Base-by-base conservation (phyloP, 2,797 vertebrate genomes). In the Orientallactaga sibirica region DNA sequence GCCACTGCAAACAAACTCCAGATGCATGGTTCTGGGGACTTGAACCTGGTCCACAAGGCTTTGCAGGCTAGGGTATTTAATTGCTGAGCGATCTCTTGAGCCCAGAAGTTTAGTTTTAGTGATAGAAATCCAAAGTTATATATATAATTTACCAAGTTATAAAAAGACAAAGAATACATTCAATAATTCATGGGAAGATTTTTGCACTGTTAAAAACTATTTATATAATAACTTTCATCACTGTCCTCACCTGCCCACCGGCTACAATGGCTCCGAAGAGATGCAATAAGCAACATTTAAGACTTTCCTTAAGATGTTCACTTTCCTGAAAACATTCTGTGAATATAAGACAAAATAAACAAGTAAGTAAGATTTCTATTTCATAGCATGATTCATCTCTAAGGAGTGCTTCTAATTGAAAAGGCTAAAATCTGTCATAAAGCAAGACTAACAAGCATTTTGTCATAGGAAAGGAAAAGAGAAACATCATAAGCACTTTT, bases 251-350 rank as follows among this genome's bases (percentile, higher is more conserved):
- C 99, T 99, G 99, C 93, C 99, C 99, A 87, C 99, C 99, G 33
- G 99, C 99, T 83, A 99, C 98, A 94, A 99, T 99, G 90, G 99
- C 99, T 97, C 99, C 99, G 97, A 99, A 99, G 88, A 99, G 98
- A 98, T 99, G 99, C 58, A 99, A 97, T 88, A 99, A 97, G 96
- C 99, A 99, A 98, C 99, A 99, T 94, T 99, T 99, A 75, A 99
- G 98, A 96, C 99, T 99, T 97, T 99, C 99, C 96, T 99, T 99
- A 95, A 99, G 99, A 98, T 99, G 99, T 93, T 99, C 99, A 24
- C 99, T 99, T 98, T 99, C 99, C 98, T 99, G 99, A 98, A 99
- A 99, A 98, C 99, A 99, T 97, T 99, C 99, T 99, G 97, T 96
- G 83, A 96, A 78, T 92, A 96, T 93, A 97, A 98, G 73, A 94